These are phyloP conservation scores for Aphodius granarius DNA, from an alignment of 2,888 invertebrate genomes.

Conservation along the genomic window DNA sequence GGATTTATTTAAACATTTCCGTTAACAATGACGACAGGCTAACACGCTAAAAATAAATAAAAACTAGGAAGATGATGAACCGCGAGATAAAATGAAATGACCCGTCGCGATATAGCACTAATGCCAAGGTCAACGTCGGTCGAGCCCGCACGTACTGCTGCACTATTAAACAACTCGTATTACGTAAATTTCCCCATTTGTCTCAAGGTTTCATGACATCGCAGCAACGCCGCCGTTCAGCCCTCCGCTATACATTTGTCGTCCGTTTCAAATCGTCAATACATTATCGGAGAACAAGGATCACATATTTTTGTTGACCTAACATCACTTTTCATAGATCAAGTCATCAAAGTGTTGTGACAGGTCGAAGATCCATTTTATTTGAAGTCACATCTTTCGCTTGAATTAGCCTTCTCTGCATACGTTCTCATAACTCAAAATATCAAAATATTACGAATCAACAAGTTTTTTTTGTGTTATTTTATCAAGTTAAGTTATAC, in stretches of 20 bases:
- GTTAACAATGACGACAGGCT: background rate
- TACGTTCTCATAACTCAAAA: too few relatives aligned
- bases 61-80: background rate
- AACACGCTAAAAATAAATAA: background rate
- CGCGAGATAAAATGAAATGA: background rate
- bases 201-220: background rate
- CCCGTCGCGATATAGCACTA: constrained; percentile 2
- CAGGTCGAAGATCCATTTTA: too few relatives aligned
- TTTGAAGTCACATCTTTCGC: too few relatives aligned
- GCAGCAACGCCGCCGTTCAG: background rate
- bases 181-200: background rate
- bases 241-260: background rate
- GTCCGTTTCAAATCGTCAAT: background rate
- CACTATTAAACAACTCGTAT: background rate
- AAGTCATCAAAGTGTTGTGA: too few relatives aligned
- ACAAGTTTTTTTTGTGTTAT: too few relatives aligned
- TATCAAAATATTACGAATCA: too few relatives aligned
- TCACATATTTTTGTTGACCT: too few relatives aligned
- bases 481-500: too few relatives aligned
- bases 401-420: too few relatives aligned
- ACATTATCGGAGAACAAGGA: background rate
- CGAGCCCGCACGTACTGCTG: constrained; percentile 12
- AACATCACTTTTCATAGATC: too few relatives aligned
- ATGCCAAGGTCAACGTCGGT: constrained; percentile 20
- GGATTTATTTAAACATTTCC: background rate